Evolutionary conservation across 2,797 vertebrate species (phyloP), one percentile per base, ranked within the genome.

Genomic region (Choloepus didactylus): DNA sequence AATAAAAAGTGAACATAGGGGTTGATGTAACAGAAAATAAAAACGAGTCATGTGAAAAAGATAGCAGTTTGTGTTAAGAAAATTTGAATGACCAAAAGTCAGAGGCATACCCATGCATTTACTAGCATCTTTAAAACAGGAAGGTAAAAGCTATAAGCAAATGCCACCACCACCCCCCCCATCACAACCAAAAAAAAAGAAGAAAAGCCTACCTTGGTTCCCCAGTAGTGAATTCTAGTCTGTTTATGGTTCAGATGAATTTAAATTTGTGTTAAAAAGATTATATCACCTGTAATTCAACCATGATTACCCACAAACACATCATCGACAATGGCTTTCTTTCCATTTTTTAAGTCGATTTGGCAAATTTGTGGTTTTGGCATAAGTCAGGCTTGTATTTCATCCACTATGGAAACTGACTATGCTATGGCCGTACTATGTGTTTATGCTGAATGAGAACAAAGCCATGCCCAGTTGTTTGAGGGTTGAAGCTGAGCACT

Each of bases 61-160:
- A 75, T 60, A 67, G 11, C 6, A 76, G 51, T 79, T 64, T 90
- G 23, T 69, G 14, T 89, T 94, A 83, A 89, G 38, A 56, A 77
- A 59, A 83, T 56, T 66, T 60, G 21, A 82, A 51, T 69, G n/a
- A 92, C 9, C 38, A 46, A 82, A 81, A 89, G 86, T 23, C 8
- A 64, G 54, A 82, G 3, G 31, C 29, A 21, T 44, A 35, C 79
- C 21, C 35, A 84, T 51, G 59, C 25, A 94, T 5, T 38, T 80
- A 95, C 82, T 14, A 92, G 18, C 56, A 87, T 56, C n/a, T 84
- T 93, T 91, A 85, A 80, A 35, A 82, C 9, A 93, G 56, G 59
- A 90, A 90, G 73, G 7, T 91, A 81, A 88, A 75, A 81, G 5
- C 41, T 93, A 31, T 76, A 69, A 91, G 3, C 4, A 38, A 81